These are phyloP conservation scores for Vidua chalybeata DNA, from an alignment of 2,113 vertebrate genomes.

Conservation along the genomic window DNA sequence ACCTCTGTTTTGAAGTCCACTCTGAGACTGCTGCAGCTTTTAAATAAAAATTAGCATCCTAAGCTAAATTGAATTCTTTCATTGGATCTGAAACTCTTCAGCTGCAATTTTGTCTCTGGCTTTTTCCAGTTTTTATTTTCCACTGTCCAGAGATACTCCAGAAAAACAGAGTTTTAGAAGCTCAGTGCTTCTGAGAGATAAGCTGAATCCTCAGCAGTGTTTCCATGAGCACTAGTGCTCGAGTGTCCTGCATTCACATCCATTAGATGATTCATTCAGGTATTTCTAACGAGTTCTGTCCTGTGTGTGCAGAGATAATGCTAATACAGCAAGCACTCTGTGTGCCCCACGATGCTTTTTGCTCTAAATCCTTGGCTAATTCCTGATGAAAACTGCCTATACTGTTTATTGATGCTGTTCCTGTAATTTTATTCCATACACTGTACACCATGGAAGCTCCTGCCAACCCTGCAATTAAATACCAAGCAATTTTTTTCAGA, in stretches of 20 bases:
- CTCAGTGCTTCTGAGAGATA: constrained; percentile 44
- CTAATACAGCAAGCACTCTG: not conserved
- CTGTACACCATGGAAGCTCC: not conserved
- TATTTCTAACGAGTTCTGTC: not conserved
- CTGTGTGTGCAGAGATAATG: constrained; percentile 47
- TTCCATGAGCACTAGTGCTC: not conserved
- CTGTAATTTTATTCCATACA: not conserved
- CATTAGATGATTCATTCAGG: constrained; percentile 40
- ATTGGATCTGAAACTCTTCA: not conserved
- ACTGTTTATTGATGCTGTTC: not conserved
- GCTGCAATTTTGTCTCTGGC: not conserved
- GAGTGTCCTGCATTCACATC: not conserved
- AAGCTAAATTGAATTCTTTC: not conserved
- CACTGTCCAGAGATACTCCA: not conserved
- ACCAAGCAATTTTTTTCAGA: not conserved
- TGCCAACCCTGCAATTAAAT: constrained; percentile 2
- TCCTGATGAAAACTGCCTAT: not conserved
- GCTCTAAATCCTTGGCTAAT: constrained; percentile 19
- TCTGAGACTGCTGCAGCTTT: not conserved
- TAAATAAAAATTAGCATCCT: not conserved
- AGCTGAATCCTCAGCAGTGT: not conserved
- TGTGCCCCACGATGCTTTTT: not conserved
- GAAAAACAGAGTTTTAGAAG: not conserved
- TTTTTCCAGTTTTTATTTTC: constrained; percentile 14
- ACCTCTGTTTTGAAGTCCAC: not conserved